These are phyloP conservation scores for Enteromius radiatus DNA, from an alignment of 2,797 vertebrate species.

Conservation along the genomic window DNA sequence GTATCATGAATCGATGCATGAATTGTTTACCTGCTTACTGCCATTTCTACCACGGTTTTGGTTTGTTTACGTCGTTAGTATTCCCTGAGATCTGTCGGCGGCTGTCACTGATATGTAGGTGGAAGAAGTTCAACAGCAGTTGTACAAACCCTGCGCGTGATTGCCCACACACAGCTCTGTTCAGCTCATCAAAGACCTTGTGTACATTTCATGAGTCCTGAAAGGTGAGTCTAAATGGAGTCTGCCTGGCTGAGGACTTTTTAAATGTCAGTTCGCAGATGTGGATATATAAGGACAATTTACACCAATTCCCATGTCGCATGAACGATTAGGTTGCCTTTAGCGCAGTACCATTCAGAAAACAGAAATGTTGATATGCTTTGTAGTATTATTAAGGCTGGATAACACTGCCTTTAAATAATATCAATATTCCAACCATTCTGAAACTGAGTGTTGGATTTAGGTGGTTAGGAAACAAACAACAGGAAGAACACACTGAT, in stretches of 20 bases:
- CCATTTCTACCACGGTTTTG: conserved; percentile 14
- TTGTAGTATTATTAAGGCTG: neutral
- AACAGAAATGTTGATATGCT: conserved; percentile 6
- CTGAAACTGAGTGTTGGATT: neutral
- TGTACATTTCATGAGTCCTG: conserved; percentile 47
- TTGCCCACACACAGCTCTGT: conserved; percentile 40
- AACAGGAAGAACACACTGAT: neutral
- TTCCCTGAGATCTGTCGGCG: conserved; percentile 32
- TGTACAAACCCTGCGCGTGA: conserved; percentile 26
- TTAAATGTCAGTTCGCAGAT: conserved; percentile 42
- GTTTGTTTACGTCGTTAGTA: conserved; percentile 28
- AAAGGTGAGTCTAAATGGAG: conserved; percentile 47
- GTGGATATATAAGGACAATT: conserved; percentile 37
- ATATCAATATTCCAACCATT: neutral
- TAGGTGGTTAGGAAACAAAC: neutral
- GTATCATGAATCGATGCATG: conserved; percentile 29
- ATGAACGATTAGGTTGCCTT: conserved; percentile 22
- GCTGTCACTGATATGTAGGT: conserved; percentile 44
- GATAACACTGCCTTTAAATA: neutral
- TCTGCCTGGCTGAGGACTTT: conserved; percentile 37
- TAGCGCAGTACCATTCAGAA: conserved; percentile 28
- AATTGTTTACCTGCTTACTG: conserved; percentile 23
- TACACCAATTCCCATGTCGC: neutral
- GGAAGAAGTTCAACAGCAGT: conserved; percentile 35
- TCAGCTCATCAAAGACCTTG: conserved; percentile 43